Evolutionary conservation across 2,113 vertebrate species (phyloP), one percentile per base, ranked within the genome.

Genomic region (Octodon degus): DNA sequence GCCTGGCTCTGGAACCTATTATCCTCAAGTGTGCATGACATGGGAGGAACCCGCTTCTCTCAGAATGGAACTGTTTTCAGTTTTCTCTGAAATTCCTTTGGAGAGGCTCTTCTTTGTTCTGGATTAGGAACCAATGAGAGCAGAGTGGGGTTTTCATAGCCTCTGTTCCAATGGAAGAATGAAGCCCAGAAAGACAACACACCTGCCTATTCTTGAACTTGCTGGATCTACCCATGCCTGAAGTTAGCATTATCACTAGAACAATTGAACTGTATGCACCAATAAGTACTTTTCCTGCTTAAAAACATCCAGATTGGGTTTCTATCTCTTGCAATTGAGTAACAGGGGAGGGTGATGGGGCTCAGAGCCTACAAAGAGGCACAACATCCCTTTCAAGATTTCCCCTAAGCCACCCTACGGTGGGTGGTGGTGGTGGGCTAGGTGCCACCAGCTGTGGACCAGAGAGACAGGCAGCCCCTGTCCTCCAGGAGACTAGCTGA

Each of bases 261-360:
- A 68, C 55, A 62, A 6, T 60, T 63, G 6, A 63, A 37, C 53
- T 60, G 20, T 7, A 2, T 3, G 34, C 88, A 27, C n/a, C 70
- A 62, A 13, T 70, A 58, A 89, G 89, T 76, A 50, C n/a, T 22
- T 85, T 74, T 67, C 63, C 72, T 53, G 82, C 80, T 63, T 65
- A 60, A 65, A 77, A 74, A 47, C n/a, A 6, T 67, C 74, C 65
- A 43, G 22, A 40, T 7, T 86, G 67, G 79, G 91, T 30, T 94
- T 89, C 85, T 70, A 34, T 34, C 65, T 89, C 84, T 83, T 65
- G 53, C 63, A 89, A 0, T 1, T 93, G 88, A 67, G 20, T 62
- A 14, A 62, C 27, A 30, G 12, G 27, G 27, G 43, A 74, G 84
- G 58, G 24, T 76, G 43, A 37, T n/a, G 27, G 27, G 12, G 17